These are phyloP conservation scores for Cnemophilus loriae DNA, from an alignment of 2,113 vertebrate species.

Conservation along the genomic window DNA sequence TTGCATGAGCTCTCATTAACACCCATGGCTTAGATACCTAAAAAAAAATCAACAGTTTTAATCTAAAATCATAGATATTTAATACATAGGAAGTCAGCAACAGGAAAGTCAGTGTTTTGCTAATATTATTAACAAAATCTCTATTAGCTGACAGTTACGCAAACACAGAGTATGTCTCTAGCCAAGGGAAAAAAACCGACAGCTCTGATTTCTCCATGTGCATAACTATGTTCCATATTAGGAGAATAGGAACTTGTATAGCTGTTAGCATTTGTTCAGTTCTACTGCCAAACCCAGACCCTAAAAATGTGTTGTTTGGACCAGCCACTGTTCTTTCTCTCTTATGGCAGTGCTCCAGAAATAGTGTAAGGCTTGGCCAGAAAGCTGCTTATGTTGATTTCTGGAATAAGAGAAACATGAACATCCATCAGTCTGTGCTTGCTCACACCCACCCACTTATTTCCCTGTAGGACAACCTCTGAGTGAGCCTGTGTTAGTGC, in stretches of 20 bases:
- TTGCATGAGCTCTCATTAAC: neutral
- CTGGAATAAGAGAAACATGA: neutral
- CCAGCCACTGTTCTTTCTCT: neutral
- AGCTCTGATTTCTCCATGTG: neutral
- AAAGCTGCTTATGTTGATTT: neutral
- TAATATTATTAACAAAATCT: neutral
- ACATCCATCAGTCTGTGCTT: neutral
- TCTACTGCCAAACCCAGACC: neutral
- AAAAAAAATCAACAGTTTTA: neutral
- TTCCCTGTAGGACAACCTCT: neutral
- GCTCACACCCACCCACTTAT: neutral
- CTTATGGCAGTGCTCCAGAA: neutral
- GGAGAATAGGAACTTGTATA: neutral
- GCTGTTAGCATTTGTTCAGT: neutral
- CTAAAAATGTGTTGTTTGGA: neutral
- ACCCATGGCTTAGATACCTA: neutral
- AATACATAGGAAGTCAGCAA: neutral
- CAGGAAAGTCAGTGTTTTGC: neutral
- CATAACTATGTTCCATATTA: neutral
- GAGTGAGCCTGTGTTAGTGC: neutral
- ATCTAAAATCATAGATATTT: neutral
- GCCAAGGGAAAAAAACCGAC: neutral
- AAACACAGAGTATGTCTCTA: neutral
- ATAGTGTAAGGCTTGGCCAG: neutral
- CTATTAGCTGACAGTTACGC: neutral